A percentile compares a stretch with the other conserved stretches of the same genome.
Evolutionary conservation across 2,113 vertebrate genomes (phyloP).

Genomic region (Tragelaphus strepsiceros): DNA sequence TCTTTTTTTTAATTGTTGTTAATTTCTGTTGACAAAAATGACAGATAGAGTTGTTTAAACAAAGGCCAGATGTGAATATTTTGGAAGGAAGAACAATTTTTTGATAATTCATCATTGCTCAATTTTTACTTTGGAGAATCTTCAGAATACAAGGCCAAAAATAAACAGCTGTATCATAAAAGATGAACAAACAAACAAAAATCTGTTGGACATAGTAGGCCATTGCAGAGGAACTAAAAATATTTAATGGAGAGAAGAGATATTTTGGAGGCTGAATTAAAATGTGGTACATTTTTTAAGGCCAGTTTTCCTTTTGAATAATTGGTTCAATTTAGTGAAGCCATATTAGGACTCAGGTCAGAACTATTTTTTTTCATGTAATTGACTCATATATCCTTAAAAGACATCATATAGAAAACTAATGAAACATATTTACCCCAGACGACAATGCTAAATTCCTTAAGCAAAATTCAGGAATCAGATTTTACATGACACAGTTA

Average conservation of each 20-base stretch:
- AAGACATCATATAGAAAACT: not conserved
- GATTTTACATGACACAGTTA: not conserved
- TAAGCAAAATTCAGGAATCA: not conserved
- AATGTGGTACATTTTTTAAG: not conserved
- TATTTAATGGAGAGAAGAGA: not conserved
- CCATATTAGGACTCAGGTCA: not conserved
- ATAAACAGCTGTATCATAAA: not conserved
- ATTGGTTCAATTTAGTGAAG: not conserved
- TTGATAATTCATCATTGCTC: constrained; percentile 13
- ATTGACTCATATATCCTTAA: not conserved
- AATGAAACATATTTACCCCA: not conserved
- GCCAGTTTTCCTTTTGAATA: not conserved
- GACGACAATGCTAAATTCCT: not conserved
- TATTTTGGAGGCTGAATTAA: not conserved
- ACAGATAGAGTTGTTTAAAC: constrained; percentile 14
- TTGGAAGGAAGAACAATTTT: not conserved
- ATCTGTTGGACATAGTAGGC: not conserved
- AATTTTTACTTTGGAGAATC: constrained; percentile 10
- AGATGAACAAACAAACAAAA: not conserved
- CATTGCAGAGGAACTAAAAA: not conserved
- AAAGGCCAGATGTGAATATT: constrained; percentile 8
- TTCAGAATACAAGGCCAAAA: not conserved
- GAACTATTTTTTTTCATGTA: not conserved
- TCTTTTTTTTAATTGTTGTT: not conserved
- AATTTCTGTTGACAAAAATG: constrained; percentile 39